Evolutionary conservation across 2,888 invertebrate species (phyloP).

Genomic region (Perithous albicinctus): DNA sequence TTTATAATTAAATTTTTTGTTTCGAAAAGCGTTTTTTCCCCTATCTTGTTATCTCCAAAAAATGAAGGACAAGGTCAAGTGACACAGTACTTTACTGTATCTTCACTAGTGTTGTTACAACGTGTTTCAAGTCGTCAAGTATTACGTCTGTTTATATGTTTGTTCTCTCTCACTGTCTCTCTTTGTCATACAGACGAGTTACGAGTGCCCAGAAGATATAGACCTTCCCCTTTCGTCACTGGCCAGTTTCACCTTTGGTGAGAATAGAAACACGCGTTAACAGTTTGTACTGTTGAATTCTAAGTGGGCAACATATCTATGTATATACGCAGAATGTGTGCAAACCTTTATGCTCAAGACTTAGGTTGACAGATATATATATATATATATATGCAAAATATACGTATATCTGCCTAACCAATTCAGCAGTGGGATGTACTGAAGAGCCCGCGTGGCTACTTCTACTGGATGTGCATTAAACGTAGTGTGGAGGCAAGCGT

Average conservation of each 20-base stretch:
- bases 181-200: neutral
- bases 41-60: neutral
- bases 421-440: slow-evolving; percentile 44
- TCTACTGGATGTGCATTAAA: slow-evolving; percentile 8
- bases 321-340: too few relatives aligned
- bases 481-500: slow-evolving; percentile 15
- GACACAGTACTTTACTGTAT: neutral
- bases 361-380: neutral
- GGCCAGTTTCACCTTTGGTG: slow-evolving; percentile 27
- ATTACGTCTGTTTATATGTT: slow-evolving; percentile 6
- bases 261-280: slow-evolving; percentile 34
- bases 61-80: slow-evolving; percentile 27
- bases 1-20: neutral
- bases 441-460: slow-evolving; percentile 52
- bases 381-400: too few relatives aligned
- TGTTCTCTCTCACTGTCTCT: slow-evolving; percentile 1
- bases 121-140: slow-evolving; percentile 36
- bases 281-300: slow-evolving; percentile 26
- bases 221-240: slow-evolving; percentile 17
- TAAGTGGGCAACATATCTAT: too few relatives aligned
- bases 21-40: neutral
- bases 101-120: neutral
- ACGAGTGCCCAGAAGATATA: neutral
- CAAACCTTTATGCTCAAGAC: slow-evolving; percentile 14
- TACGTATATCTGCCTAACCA: slow-evolving; percentile 22